A percentile compares a stretch with the other conserved stretches of the same genome.
Conservation (phyloP, 2,888 invertebrate genomes). For the Epicampocera succincta region DNA sequence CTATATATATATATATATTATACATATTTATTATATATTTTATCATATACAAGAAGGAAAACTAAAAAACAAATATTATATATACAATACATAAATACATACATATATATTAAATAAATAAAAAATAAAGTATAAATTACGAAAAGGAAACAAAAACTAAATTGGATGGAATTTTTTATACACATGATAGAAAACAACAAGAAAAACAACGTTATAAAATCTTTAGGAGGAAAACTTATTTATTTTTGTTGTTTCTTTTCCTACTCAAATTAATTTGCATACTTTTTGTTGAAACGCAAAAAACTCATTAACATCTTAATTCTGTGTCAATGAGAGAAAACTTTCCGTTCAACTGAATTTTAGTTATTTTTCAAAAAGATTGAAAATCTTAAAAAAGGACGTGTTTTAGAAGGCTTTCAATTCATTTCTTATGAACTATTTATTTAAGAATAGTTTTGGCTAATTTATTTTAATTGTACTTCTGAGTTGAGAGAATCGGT, state of each 20-base stretch:
- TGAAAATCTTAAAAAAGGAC: too few relatives aligned
- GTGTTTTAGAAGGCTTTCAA: too few relatives aligned
- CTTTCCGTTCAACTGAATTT: too few relatives aligned
- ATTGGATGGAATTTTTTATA: slow-evolving; percentile 63
- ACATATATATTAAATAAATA: slow-evolving; percentile 63
- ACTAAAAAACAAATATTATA: slow-evolving; percentile 62
- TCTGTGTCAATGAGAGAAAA: too few relatives aligned
- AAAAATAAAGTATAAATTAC: neutral
- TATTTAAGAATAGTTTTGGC: too few relatives aligned
- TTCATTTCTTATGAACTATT: too few relatives aligned
- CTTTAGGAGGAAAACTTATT: slow-evolving; percentile 4
- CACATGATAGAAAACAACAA: slow-evolving; percentile 36
- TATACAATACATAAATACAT: slow-evolving; percentile 34
- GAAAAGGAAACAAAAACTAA: slow-evolving; percentile 42
- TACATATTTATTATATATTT: slow-evolving; percentile 61
- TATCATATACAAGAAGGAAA: slow-evolving; percentile 68
- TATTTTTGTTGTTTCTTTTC: neutral
- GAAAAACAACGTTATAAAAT: slow-evolving; percentile 27
- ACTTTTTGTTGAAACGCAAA: neutral
- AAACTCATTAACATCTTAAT: neutral
- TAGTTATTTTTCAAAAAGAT: too few relatives aligned
- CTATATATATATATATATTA: slow-evolving; percentile 60
- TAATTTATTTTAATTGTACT: too few relatives aligned
- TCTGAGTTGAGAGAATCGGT: too few relatives aligned
- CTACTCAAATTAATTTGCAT: too few relatives aligned